Conservation (phyloP, 2,888 invertebrate species). For the Margaritifera margaritifera region DNA sequence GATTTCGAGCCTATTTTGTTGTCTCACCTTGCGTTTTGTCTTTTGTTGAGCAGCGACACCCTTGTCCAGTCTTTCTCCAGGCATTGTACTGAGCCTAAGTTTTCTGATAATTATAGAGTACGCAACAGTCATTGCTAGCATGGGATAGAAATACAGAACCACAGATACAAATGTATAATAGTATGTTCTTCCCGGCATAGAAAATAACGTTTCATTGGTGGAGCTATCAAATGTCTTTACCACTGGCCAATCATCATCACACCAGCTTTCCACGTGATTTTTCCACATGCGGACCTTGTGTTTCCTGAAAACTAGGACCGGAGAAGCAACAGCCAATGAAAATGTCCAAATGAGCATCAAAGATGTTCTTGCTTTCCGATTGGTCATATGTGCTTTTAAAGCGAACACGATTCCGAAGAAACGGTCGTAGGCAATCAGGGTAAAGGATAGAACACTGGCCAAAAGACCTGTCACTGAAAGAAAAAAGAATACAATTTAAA, state of each 20-base stretch:
- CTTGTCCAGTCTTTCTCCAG: constrained; percentile 66
- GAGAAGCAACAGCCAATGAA: constrained; percentile 78
- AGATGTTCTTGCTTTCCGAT: constrained; percentile 79
- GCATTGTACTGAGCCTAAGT: constrained; percentile 73
- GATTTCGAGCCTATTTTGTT: too few species aligned
- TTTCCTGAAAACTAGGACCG: constrained; percentile 68
- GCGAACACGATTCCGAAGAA: constrained; percentile 85
- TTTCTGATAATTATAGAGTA: constrained; percentile 82
- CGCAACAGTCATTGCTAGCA: constrained; percentile 82
- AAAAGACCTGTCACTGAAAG: constrained; percentile 80
- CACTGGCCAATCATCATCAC: constrained; percentile 77
- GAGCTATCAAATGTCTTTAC: constrained; percentile 16
- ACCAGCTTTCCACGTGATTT: constrained; percentile 83
- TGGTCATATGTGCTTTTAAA: constrained; percentile 80
- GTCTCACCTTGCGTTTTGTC: constrained; percentile 59
- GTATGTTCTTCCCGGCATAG: constrained; percentile 76
- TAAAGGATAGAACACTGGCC: constrained; percentile 84
- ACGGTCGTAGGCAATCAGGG: constrained; percentile 86
- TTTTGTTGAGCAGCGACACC: constrained; percentile 59
- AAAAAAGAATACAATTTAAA: constrained; percentile 1
- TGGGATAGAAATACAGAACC: constrained; percentile 84
- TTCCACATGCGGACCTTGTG: constrained; percentile 82
- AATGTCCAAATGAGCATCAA: constrained; percentile 81
- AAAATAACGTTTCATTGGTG: constrained; percentile 20
- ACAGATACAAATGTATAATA: constrained; percentile 87